These are phyloP conservation scores for Mellivora capensis DNA, from an alignment of 2,113 vertebrate species.

Conservation along the genomic window DNA sequence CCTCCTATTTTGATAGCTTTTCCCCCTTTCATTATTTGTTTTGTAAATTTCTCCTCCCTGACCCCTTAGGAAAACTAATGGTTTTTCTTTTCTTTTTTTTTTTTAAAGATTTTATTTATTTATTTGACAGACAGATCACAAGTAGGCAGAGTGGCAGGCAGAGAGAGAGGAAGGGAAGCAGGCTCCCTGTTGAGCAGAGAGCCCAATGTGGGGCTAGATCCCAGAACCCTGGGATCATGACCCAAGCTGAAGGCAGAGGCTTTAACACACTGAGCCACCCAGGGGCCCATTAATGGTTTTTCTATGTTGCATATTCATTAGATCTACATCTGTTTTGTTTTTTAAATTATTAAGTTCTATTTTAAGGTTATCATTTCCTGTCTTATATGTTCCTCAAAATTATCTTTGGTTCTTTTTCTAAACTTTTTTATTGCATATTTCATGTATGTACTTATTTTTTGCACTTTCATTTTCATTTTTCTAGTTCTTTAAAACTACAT, in stretches of 20 bases:
- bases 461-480: not conserved
- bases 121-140: too few relatives aligned
- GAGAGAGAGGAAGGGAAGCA: too few relatives aligned
- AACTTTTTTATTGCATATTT: not conserved
- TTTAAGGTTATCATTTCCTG: not conserved
- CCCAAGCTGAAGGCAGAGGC: too few relatives aligned
- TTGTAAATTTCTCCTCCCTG: not conserved
- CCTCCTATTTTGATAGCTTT: not conserved
- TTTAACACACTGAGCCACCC: too few relatives aligned
- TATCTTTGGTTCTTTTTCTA: not conserved
- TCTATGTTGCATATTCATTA: not conserved
- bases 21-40: not conserved
- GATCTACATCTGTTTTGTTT: not conserved
- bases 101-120: too few relatives aligned
- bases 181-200: too few relatives aligned
- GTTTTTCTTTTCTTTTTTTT: too few relatives aligned
- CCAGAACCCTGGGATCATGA: too few relatives aligned
- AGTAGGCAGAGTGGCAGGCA: too few relatives aligned
- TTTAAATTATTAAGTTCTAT: not conserved
- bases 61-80: not conserved
- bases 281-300: not conserved
- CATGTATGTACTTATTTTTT: not conserved
- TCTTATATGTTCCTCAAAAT: not conserved
- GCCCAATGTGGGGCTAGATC: too few relatives aligned
- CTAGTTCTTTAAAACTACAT: not conserved